These are phyloP conservation scores for Acanthosepion lycidas DNA, from an alignment of 2,888 invertebrate genomes.

Conservation along the genomic window DNA sequence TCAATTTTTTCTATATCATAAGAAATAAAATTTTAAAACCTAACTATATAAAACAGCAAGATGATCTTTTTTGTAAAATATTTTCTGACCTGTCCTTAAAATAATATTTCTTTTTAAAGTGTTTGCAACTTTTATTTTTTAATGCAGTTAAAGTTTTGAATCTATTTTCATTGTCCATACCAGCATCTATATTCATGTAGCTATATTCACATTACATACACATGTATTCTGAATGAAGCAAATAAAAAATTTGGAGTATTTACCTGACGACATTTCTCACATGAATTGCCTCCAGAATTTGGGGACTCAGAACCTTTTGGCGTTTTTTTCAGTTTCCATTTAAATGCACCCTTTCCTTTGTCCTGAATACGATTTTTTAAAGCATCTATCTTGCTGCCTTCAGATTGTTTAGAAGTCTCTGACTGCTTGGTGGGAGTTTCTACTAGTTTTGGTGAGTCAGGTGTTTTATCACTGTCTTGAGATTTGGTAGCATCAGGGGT, in stretches of 20 bases:
- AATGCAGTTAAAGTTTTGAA: no score
- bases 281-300: constrained; percentile 23
- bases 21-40: no score
- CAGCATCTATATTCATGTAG: not conserved
- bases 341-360: constrained; percentile 38
- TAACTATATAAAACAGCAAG: no score
- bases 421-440: not conserved
- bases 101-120: no score
- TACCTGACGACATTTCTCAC: constrained; percentile 40
- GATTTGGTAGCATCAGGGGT: constrained; percentile 24
- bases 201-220: not conserved
- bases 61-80: no score
- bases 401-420: not conserved
- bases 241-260: not conserved
- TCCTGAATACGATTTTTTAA: not conserved
- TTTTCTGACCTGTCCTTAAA: no score
- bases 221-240: not conserved
- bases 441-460: constrained; percentile 34
- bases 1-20: no score
- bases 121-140: no score
- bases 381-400: not conserved
- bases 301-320: not conserved
- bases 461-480: not conserved
- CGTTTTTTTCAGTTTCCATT: constrained; percentile 38
- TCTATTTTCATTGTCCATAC: no score